phyloP scores from a whole-genome alignment of 2,113 vertebrate species.

The Misgurnus anguillicaudatus region DNA sequence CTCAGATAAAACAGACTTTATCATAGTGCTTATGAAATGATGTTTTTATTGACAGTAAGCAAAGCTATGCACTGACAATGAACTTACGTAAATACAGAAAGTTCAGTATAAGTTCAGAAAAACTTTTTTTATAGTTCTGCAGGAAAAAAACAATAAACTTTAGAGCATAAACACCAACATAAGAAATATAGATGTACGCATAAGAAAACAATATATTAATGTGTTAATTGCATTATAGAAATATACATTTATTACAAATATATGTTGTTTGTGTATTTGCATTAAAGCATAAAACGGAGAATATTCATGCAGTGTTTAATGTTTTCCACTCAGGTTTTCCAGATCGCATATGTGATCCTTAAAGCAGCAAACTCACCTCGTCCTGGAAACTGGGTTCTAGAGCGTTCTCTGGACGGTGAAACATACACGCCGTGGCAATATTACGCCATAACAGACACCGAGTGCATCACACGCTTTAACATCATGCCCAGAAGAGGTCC shows the following conservation, averaged over 20 bases:
- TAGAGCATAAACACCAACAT: too few relatives aligned
- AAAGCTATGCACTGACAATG: too few relatives aligned
- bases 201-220: too few relatives aligned
- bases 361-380: constrained; percentile 96
- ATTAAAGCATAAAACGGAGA: too few relatives aligned
- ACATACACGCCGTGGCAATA: constrained; percentile 94
- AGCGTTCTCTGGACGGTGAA: constrained; percentile 86
- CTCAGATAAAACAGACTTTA: neutral
- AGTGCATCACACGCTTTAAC: constrained; percentile 90
- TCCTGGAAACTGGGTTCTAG: constrained; percentile 95
- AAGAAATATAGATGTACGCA: too few relatives aligned
- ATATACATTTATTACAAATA: neutral
- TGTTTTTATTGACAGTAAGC: neutral
- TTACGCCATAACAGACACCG: constrained; percentile 90
- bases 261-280: neutral
- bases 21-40: too few relatives aligned
- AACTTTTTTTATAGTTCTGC: too few relatives aligned
- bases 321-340: constrained; percentile 82
- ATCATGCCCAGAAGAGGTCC: constrained; percentile 84
- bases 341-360: constrained; percentile 93
- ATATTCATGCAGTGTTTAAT: neutral
- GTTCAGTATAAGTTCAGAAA: too few relatives aligned
- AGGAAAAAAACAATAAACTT: too few relatives aligned
- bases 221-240: too few relatives aligned
- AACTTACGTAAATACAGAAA: too few relatives aligned